Base-by-base conservation (phyloP, 2,797 vertebrate genomes). In the Labeo calbasu region DNA sequence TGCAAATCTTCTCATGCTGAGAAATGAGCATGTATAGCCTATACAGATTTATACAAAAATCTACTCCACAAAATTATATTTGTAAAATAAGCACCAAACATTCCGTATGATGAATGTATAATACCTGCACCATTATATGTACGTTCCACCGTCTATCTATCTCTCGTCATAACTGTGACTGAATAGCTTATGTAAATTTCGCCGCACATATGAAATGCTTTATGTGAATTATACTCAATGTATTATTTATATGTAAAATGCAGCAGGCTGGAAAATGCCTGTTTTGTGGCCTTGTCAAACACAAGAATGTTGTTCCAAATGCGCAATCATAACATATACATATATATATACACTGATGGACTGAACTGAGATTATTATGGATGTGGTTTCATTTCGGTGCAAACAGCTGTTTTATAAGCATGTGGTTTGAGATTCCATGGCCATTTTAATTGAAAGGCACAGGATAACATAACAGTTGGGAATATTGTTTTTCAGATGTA, bases 211-310 rank as follows among this genome's bases (percentile, higher is more conserved):
- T 46, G 50, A 53, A 32, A 57, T 84, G 73, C 69, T 81, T 71
- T 70, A 70, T 78, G 75, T 84, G 75, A 17, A 78, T 71, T 61
- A 70, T 78, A 55, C 8, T 70, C 19, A 59, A 12, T 55, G 53
- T 28, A 28, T 57, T 40, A 51, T 83, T 68, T 83, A 46, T 68
- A 13, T 77, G 75, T 84, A 59, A 83, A 28, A 68, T 57, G 51
- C 36, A 46, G 53, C 73, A 61, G 73, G 75, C 88, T 89, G 90
- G 84, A 91, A 92, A 92, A 92, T 92, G 92, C 92, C 92, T 93
- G 90, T 86, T 86, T 75, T 91, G 81, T 83, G 91, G 87, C 81
- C 81, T 91, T 82, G 90, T 87, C 87, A 82, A 79, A 83, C 88
- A 89, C 85, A 57, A 86, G 40, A 86, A 55, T 86, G 83, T 86